Conservation (phyloP, 2,113 vertebrate species). For the Phycodurus eques region DNA sequence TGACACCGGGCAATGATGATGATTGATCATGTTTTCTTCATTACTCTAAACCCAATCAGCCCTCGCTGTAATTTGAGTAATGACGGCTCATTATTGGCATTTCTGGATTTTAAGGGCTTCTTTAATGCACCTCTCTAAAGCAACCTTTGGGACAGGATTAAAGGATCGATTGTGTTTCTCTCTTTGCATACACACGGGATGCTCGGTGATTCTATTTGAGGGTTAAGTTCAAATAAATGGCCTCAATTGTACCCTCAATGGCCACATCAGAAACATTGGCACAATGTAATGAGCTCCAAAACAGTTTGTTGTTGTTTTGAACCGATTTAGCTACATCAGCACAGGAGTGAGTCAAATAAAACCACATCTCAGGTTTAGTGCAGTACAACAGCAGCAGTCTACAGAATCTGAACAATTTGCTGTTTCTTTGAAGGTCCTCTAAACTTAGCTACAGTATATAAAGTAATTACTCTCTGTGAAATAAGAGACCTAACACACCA, state of each 20-base stretch:
- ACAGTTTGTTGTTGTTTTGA: background rate
- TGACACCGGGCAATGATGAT: slow-evolving; percentile 89
- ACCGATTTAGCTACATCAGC: background rate
- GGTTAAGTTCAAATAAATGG: slow-evolving; percentile 59
- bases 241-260: slow-evolving; percentile 5
- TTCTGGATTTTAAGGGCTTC: slow-evolving; percentile 92
- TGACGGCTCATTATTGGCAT: slow-evolving; percentile 98
- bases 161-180: slow-evolving; percentile 66
- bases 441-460: no score
- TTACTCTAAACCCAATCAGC: slow-evolving; percentile 99
- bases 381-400: background rate
- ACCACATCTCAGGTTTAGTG: background rate
- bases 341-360: background rate
- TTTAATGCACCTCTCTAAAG: slow-evolving; percentile 80
- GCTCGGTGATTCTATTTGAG: slow-evolving; percentile 40
- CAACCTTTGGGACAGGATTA: slow-evolving; percentile 77
- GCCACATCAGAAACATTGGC: background rate
- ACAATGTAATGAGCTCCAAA: background rate
- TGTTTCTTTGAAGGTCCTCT: background rate
- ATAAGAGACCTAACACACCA: slow-evolving; percentile 25
- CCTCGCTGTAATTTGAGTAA: slow-evolving; percentile 98
- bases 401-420: background rate
- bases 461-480: slow-evolving; percentile 21
- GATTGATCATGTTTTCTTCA: slow-evolving; percentile 99
- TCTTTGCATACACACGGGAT: slow-evolving; percentile 36